Conservation (phyloP, 1,140 invertebrate species). For the Magallana angulata region DNA sequence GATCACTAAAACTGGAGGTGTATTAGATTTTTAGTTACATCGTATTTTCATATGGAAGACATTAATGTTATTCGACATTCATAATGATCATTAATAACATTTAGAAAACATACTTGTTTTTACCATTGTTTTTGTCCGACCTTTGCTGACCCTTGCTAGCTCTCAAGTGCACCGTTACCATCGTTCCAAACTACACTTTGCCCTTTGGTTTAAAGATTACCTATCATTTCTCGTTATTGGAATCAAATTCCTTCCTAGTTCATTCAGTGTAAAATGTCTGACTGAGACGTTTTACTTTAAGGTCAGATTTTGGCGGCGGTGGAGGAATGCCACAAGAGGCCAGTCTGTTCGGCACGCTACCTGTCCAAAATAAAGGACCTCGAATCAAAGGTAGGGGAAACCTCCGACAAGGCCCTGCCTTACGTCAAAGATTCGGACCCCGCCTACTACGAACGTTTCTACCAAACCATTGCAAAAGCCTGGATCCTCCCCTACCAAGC, state of each 20-base stretch:
- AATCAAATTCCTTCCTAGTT: neutral
- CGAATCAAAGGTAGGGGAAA: conserved; percentile 21
- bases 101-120: too few species aligned
- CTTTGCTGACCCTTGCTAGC: too few species aligned
- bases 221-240: too few species aligned
- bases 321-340: conserved; percentile 46
- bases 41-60: too few species aligned
- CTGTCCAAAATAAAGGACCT: conserved; percentile 34
- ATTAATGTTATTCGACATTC: too few species aligned
- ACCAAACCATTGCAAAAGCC: conserved; percentile 61
- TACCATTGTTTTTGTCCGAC: too few species aligned
- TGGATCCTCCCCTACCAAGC: conserved; percentile 64
- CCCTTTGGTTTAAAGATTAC: neutral
- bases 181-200: neutral
- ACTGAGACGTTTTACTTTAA: conserved; percentile 2
- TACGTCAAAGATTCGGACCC: conserved; percentile 54
- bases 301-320: conserved; percentile 57
- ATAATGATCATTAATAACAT: too few species aligned
- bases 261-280: too few species aligned
- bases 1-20: too few species aligned
- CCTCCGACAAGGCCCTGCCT: conserved; percentile 51
- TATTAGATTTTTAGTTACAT: too few species aligned
- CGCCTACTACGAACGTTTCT: conserved; percentile 63
- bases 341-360: conserved; percentile 23
- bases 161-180: too few species aligned